Evolutionary conservation across 2,797 vertebrate genomes (phyloP).

Genomic region (Sylvilagus floridanus): DNA sequence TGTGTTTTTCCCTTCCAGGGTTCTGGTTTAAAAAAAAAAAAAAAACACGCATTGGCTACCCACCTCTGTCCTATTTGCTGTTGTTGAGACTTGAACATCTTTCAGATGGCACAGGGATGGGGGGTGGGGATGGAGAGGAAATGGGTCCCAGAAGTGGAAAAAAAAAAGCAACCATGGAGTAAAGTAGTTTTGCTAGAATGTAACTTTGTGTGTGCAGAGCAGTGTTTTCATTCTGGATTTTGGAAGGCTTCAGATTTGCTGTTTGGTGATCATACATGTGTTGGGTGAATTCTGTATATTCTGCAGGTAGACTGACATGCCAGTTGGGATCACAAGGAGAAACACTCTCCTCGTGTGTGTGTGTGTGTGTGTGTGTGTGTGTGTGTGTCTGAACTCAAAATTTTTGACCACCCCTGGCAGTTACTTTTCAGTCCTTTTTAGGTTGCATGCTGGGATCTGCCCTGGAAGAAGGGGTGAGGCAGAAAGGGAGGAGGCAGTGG

Average conservation of each 20-base stretch:
- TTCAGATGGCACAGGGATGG: not conserved
- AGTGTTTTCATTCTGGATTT: slow-evolving; percentile 56
- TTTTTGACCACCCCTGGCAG: not conserved
- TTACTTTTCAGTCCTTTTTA: slow-evolving; percentile 43
- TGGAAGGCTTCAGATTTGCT: slow-evolving; percentile 42
- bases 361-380: too few species aligned
- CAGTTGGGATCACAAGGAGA: not conserved
- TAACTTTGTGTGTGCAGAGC: slow-evolving; percentile 37
- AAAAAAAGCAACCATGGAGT: not conserved
- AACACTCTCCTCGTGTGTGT: not conserved
- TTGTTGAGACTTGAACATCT: slow-evolving; percentile 43
- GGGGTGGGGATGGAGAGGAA: not conserved
- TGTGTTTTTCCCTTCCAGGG: slow-evolving; percentile 38
- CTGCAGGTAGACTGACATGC: slow-evolving; percentile 61
- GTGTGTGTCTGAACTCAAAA: not conserved
- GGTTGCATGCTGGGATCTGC: not conserved
- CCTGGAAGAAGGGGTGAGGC: not conserved
- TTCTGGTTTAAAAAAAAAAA: slow-evolving; percentile 21
- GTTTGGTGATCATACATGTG: slow-evolving; percentile 35
- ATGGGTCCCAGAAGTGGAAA: not conserved
- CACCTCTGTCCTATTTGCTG: slow-evolving; percentile 20
- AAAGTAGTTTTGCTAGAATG: slow-evolving; percentile 51
- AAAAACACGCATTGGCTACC: not conserved
- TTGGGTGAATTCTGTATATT: slow-evolving; percentile 45
- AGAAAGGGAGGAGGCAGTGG: slow-evolving; percentile 4